These are phyloP conservation scores for Heliconius sara DNA, from an alignment of 2,888 invertebrate genomes.

Conservation along the genomic window DNA sequence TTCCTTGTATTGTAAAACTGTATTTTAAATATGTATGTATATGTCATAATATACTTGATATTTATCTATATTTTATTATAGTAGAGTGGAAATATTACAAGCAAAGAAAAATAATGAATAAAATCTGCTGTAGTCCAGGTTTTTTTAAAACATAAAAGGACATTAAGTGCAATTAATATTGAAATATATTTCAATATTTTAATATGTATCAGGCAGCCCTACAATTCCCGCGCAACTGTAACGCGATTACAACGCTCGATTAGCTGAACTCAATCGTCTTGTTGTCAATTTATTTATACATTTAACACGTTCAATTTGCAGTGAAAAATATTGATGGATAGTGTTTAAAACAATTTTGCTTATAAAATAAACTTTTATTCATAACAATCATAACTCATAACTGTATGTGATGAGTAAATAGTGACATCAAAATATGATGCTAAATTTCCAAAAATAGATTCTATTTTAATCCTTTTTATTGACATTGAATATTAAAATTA, in stretches of 20 bases:
- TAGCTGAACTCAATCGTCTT: slow-evolving; percentile 38
- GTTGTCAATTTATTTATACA: slow-evolving; percentile 35
- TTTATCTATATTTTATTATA: too few relatives aligned
- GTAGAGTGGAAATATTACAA: too few relatives aligned
- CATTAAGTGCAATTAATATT: background rate
- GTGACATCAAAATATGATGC: background rate
- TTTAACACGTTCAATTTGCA: slow-evolving; percentile 21
- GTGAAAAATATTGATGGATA: background rate
- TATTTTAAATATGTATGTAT: too few relatives aligned
- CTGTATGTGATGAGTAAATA: background rate
- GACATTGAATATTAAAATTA: too few relatives aligned
- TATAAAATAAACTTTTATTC: background rate
- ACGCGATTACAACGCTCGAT: slow-evolving; percentile 44
- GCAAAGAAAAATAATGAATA: too few relatives aligned
- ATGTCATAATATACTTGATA: too few relatives aligned
- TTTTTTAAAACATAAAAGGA: background rate
- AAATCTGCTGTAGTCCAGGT: too few relatives aligned
- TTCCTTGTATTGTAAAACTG: background rate
- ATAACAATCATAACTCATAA: too few relatives aligned
- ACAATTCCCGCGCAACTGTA: slow-evolving; percentile 31
- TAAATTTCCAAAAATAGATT: background rate
- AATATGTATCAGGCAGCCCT: slow-evolving; percentile 27
- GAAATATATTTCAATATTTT: background rate
- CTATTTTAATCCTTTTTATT: too few relatives aligned
- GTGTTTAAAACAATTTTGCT: background rate